Evolutionary conservation across 2,797 vertebrate genomes (phyloP), one percentile per base, ranked within the genome.

Genomic region (Telmatherina bonti): DNA sequence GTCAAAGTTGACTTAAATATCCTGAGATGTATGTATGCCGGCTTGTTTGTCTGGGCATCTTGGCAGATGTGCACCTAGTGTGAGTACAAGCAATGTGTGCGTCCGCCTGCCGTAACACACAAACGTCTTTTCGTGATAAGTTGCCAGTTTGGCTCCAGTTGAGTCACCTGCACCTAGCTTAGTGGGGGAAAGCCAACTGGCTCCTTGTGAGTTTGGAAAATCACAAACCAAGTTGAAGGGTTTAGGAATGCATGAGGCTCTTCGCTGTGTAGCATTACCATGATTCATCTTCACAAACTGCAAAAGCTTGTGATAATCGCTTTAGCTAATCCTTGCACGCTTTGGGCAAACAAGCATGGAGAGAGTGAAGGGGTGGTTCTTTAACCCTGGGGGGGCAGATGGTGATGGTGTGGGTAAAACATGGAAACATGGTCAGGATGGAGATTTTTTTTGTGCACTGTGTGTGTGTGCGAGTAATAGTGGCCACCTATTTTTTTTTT

Each of bases 291-390:
- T 80, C 86, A 91, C 89, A 92, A 92, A 93, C 89, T 86, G 89
- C 86, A 86, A 92, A 94, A 94, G 93, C 92, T 91, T 85, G 87
- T 91, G 86, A 92, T 94, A 95, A 95, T 95, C 94, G 81, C 88
- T 92, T 94, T 89, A 92, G 91, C 91, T 95, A 94, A 94, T 94
- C 93, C 93, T 70, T 66, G 73, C 83, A 87, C 60, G 81, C 89
- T 85, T 74, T 45, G 53, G 88, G 92, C 89, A 91, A 93, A 93
- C 88, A 86, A 83, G 88, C 82, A 59, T 81, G 76, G 78, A 83
- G 73, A 77, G 82, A 87, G 88, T 78, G 89, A 88, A 83, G 78
- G 85, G 87, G 85, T 82, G 88, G 77, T 86, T 87, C 72, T 85
- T 83, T 86, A 83, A 84, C 76, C 74, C 65, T 52, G 35, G 65